Evolutionary conservation across 2,888 invertebrate genomes (phyloP).

Genomic region (Cataglyphis altisquamis): DNA sequence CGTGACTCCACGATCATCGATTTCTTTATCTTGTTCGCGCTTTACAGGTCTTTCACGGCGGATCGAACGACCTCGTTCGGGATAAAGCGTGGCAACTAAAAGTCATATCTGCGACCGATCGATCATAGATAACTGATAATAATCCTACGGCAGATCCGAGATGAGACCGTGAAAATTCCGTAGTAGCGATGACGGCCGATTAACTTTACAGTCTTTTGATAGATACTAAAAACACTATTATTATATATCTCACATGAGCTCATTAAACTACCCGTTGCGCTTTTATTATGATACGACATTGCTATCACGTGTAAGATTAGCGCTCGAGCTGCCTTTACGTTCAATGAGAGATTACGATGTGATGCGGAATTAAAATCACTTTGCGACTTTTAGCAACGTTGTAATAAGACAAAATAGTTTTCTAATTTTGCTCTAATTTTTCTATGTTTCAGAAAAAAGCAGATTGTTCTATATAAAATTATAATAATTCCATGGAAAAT

Average conservation of each 20-base stretch:
- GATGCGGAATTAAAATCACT: not conserved
- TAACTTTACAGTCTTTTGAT: constrained; percentile 76
- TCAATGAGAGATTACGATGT: constrained; percentile 11
- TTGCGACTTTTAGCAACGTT: not conserved
- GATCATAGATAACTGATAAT: constrained; percentile 34
- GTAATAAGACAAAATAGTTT: not conserved
- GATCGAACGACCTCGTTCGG: constrained; percentile 25
- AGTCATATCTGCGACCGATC: constrained; percentile 28
- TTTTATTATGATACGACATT: constrained; percentile 24
- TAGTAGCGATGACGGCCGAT: constrained; percentile 59
- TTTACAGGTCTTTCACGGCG: constrained; percentile 32
- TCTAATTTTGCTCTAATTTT: not conserved
- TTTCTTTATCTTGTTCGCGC: constrained; percentile 47
- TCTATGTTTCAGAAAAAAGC: not conserved
- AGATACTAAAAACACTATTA: constrained; percentile 73
- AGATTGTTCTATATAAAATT: not conserved
- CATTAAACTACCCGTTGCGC: constrained; percentile 47
- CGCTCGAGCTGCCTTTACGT: constrained; percentile 46
- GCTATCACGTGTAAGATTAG: constrained; percentile 52
- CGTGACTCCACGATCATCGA: constrained; percentile 29
- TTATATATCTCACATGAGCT: constrained; percentile 56
- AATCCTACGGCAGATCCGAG: not conserved
- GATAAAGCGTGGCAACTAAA: constrained; percentile 31
- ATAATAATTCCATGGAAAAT: not conserved
- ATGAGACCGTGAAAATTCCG: not conserved